Conservation (phyloP, 1,140 invertebrate genomes). For the Microplitis demolitor region DNA sequence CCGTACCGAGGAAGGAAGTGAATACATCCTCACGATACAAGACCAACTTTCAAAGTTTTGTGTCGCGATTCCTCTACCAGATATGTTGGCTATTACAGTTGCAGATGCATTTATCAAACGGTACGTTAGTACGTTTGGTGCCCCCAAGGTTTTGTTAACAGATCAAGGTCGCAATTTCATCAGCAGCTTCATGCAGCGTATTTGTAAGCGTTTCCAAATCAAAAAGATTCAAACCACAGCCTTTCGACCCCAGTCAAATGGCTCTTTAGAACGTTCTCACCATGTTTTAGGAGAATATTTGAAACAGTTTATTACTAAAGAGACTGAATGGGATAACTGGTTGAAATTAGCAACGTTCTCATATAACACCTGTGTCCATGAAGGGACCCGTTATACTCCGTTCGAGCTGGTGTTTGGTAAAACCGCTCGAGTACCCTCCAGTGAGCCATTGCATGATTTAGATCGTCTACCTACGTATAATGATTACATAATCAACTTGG, state of each 20-base stretch:
- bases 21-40: slow-evolving; percentile 12
- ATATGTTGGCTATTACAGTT: no score
- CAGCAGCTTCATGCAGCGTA: no score
- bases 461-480: slow-evolving; percentile 3
- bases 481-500: background rate
- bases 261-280: slow-evolving; percentile 36
- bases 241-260: slow-evolving; percentile 38
- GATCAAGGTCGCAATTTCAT: no score
- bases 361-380: slow-evolving; percentile 3
- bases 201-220: no score
- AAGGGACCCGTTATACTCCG: background rate
- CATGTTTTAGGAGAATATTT: slow-evolving; percentile 34
- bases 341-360: background rate
- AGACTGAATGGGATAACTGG: slow-evolving; percentile 6
- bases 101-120: no score
- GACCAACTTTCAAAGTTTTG: background rate
- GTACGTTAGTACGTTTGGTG: no score
- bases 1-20: background rate
- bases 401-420: slow-evolving; percentile 1
- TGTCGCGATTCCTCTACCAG: no score
- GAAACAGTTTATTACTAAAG: background rate
- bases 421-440: background rate
- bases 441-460: background rate
- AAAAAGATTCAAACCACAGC: no score
- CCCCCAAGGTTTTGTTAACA: no score